Base-by-base conservation (phyloP, 1,140 invertebrate genomes). In the Anoplolepis gracilipes region DNA sequence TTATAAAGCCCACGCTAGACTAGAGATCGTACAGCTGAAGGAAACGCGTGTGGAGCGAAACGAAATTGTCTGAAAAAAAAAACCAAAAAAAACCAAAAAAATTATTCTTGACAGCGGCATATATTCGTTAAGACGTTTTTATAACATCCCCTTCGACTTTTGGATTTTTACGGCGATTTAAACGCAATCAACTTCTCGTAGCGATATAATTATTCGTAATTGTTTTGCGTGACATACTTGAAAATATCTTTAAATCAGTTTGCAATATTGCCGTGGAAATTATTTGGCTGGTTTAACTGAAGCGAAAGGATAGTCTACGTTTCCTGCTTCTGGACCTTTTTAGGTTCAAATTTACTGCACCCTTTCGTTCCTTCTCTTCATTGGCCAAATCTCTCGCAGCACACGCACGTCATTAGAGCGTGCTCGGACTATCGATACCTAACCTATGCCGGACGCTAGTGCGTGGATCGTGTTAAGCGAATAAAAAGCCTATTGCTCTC, bases 361-460 rank as follows among this genome's bases (percentile, higher is more conserved):
- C 86, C 91, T 92, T 91, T 92, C 88, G 77, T 59, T 88, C 72
- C 85, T 33, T 28, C 33, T 39, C 85, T 90, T 90, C 85, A 95
- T 95, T 95, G 93, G 94, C 94, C 91, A 95, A 95, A 95, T 95
- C 93, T 93, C 85, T 87, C 75, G 53, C 88, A 86, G 89, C 92
- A 94, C 94, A 95, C 94, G 94, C 92, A 93, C 94, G 77, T 94
- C 92, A 92, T 94, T 95, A 95, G 89, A 79, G 72, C 87, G 75
- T 79, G 85, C 90, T 91, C 72, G 85, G 85, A 93, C 93, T 93
- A 94, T 94, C 92, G 92, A 94, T 93, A 93, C 57, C 78, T 81
- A 85, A 13, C 90, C 90, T 87, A 87, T 61, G 76, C 93, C 72
- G 93, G 93, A 93, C 93, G 82, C 79, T 91, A 91, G 90, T 92